phyloP scores from a whole-genome alignment of 2,113 vertebrate species.

The Galbula dea region DNA sequence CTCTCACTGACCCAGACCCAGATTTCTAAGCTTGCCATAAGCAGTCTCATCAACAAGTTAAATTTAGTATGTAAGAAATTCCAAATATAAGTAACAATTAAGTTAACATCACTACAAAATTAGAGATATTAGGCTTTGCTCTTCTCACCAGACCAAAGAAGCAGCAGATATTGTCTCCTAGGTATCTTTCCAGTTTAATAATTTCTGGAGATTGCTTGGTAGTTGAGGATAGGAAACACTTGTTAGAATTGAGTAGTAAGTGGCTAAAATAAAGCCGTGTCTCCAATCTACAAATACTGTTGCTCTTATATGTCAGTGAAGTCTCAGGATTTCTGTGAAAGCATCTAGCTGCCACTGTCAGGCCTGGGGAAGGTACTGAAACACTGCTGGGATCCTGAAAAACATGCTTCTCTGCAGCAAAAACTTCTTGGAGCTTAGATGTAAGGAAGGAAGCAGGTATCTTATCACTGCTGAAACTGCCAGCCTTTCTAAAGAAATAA shows the following conservation, averaged over 20 bases:
- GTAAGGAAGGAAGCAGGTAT: neutral
- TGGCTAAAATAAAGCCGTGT: neutral
- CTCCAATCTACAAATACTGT: neutral
- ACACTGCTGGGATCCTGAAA: neutral
- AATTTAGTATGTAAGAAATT: neutral
- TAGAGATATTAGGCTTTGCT: neutral
- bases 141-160: neutral
- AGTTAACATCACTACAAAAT: neutral
- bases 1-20: neutral
- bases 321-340: neutral
- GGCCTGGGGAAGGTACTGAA: neutral
- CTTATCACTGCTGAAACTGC: neutral
- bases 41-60: neutral
- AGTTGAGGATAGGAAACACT: neutral
- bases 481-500: neutral
- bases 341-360: neutral
- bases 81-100: neutral
- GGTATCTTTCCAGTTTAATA: neutral
- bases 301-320: neutral
- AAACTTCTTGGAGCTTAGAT: neutral
- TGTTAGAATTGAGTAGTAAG: neutral
- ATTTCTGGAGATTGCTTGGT: neutral
- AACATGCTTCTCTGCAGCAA: neutral
- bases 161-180: neutral
- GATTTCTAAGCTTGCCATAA: neutral